Conservation (phyloP, 1,140 invertebrate species). For the Diplogasteroides magnus region DNA sequence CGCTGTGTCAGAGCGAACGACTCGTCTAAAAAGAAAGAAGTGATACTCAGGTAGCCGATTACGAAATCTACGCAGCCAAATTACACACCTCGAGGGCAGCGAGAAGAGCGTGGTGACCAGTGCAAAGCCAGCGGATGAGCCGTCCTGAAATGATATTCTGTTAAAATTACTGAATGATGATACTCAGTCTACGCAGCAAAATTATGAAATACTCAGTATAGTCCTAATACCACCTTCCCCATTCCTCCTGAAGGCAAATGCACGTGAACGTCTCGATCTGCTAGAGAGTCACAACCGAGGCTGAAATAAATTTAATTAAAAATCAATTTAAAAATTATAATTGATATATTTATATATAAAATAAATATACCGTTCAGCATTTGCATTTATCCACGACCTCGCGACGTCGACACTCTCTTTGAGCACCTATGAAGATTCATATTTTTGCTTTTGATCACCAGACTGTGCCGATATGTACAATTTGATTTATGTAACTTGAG, state of each 20-base stretch:
- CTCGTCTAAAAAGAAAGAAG: too few species aligned
- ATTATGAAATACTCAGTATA: too few species aligned
- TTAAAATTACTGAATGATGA: conserved; percentile 6
- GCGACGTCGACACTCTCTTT: conserved; percentile 65
- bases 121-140: conserved; percentile 65
- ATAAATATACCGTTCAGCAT: conserved; percentile 48
- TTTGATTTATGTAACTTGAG: too few species aligned
- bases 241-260: conserved; percentile 62
- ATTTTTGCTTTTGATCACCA: too few species aligned
- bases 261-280: conserved; percentile 62
- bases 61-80: too few species aligned
- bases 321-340: too few species aligned
- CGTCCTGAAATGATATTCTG: conserved; percentile 62
- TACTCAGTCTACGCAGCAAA: too few species aligned
- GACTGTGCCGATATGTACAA: too few species aligned
- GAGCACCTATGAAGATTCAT: too few species aligned
- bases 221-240: conserved; percentile 14
- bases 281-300: conserved; percentile 40
- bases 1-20: conserved; percentile 61
- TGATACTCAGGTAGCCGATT: too few species aligned
- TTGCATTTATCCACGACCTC: conserved; percentile 61
- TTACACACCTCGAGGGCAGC: conserved; percentile 59
- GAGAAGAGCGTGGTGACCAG: conserved; percentile 63
- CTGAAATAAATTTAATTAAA: too few species aligned
- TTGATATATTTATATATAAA: background rate